phyloP scores from a whole-genome alignment of 1,140 invertebrate species.

The Pseudomyrmex dendroicus region DNA sequence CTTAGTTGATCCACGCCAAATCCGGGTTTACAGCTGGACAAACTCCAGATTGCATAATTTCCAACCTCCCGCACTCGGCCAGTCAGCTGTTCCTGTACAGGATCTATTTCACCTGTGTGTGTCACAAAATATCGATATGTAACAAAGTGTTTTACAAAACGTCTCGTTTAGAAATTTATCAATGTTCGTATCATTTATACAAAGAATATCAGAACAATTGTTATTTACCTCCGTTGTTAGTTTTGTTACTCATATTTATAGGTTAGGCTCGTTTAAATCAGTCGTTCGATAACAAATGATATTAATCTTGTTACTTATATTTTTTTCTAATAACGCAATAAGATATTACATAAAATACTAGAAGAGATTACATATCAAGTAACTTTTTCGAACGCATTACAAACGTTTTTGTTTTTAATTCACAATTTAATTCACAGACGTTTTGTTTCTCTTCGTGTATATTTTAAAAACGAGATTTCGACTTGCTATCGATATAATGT shows the following conservation, averaged over 20 bases:
- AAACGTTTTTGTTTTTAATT: neutral
- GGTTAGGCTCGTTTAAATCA: neutral
- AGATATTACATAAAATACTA: neutral
- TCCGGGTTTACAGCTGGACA: constrained; percentile 99
- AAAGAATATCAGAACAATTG: neutral
- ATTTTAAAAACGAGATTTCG: constrained; percentile 11
- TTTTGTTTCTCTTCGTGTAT: neutral
- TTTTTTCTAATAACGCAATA: neutral
- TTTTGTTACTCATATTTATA: constrained; percentile 65
- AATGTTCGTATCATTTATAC: neutral
- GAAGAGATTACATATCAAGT: neutral
- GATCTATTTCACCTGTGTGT: constrained; percentile 86
- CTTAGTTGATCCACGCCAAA: constrained; percentile 98
- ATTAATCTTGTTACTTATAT: neutral
- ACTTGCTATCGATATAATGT: neutral
- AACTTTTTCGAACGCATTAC: too few species aligned
- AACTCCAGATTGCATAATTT: constrained; percentile 98
- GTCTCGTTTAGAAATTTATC: neutral
- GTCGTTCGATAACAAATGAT: neutral
- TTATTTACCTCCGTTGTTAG: constrained; percentile 47
- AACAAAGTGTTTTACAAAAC: neutral
- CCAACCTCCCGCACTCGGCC: constrained; percentile 97
- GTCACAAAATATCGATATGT: neutral
- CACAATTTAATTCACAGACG: neutral
- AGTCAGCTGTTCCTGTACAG: constrained; percentile 89